Percentiles rank a stretch among this genome's conserved stretches.
Conservation (phyloP, 37 sponge, comb jelly and placozoan genomes). For the Trichoplax adhaerens region DNA sequence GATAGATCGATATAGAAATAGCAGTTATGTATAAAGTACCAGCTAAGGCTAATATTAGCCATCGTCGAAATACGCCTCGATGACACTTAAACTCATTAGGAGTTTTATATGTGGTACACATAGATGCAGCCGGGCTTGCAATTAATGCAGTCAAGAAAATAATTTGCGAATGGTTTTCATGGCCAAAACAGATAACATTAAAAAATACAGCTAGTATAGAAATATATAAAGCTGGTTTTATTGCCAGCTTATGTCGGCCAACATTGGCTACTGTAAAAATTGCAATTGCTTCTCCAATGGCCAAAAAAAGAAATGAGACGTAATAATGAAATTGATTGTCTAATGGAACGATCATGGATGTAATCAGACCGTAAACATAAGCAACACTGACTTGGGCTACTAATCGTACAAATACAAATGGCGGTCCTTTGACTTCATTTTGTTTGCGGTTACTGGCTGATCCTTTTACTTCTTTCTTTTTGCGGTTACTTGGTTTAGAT, state of each 20-base stretch:
- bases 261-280: constrained; percentile 60
- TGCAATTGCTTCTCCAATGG: constrained; percentile 55
- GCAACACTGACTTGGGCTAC: constrained; percentile 37
- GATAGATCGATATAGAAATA: constrained; percentile 17
- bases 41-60: not conserved
- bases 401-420: constrained; percentile 9
- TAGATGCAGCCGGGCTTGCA: no score
- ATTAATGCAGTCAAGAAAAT: no score
- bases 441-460: no score
- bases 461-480: no score
- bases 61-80: constrained; percentile 13
- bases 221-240: no score
- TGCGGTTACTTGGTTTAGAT: no score
- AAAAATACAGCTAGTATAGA: no score
- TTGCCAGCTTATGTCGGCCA: constrained; percentile 13
- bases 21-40: constrained; percentile 12
- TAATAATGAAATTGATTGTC: not conserved
- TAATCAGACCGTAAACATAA: constrained; percentile 20
- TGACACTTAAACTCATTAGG: no score
- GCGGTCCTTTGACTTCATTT: not conserved
- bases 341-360: constrained; percentile 30
- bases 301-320: not conserved
- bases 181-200: no score
- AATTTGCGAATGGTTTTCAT: no score
- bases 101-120: no score